Percentiles rank a stretch among this genome's conserved stretches.
Conservation (phyloP, 2,888 invertebrate genomes). For the Acanthosepion lycidas region DNA sequence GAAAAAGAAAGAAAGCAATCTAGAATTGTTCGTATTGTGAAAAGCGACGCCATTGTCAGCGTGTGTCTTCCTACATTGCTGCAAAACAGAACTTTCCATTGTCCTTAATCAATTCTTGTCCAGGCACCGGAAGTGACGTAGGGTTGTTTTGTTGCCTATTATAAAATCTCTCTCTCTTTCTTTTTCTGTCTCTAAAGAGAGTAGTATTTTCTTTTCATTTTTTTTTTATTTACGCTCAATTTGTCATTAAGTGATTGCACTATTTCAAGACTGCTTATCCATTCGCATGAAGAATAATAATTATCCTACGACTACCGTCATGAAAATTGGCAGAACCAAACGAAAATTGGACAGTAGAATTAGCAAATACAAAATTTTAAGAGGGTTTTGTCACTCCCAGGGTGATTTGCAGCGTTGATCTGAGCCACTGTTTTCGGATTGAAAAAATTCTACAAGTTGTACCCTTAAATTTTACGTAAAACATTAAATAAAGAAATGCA, state of each 20-base stretch:
- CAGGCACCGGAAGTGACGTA: constrained; percentile 3
- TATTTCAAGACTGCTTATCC: background rate
- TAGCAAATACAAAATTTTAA: too few relatives aligned
- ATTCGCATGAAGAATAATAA: too few relatives aligned
- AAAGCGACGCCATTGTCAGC: background rate
- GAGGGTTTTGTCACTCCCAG: too few relatives aligned
- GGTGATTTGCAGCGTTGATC: too few relatives aligned
- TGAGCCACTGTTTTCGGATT: too few relatives aligned
- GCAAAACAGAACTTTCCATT: background rate
- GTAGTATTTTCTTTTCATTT: background rate
- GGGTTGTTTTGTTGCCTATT: background rate
- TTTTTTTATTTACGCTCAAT: background rate
- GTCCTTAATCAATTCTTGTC: background rate
- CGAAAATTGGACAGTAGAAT: too few relatives aligned
- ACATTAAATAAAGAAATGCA: too few relatives aligned
- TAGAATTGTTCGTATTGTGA: background rate
- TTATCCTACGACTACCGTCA: too few relatives aligned
- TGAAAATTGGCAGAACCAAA: too few relatives aligned
- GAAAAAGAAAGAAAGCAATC: background rate
- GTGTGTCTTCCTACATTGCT: background rate
- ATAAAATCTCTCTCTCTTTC: background rate
- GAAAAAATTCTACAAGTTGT: too few relatives aligned
- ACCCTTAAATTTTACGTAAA: too few relatives aligned
- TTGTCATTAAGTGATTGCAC: background rate
- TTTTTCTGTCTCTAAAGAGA: background rate